Evolutionary conservation across 2,113 vertebrate species (phyloP), one percentile per base, ranked within the genome.

Genomic region (Osmerus mordax): DNA sequence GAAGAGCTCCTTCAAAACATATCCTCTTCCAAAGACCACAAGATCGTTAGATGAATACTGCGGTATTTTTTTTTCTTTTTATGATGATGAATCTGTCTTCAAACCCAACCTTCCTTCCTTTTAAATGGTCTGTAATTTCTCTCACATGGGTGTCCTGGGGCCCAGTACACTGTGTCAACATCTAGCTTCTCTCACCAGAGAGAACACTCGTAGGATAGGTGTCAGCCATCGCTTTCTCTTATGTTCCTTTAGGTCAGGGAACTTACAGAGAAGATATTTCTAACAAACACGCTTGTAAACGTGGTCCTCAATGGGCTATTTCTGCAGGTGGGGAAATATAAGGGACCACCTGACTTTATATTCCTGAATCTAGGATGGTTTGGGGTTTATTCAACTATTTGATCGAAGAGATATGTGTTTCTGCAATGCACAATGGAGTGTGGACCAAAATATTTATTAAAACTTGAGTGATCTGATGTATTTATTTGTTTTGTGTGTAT

Each of bases 21-120:
- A 62, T 86, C 75, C 16, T 76, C 63, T 83, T 86, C 78, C 83
- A 86, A 81, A 85, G 73, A 75, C 47, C 36, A 69, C 25, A 25
- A 19, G 55, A 56, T 56, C 3, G 15, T 56, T 56, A 8, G 15
- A 18, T 18, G 15, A 19, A 56, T n/a, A 19, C n/a, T n/a, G 3
- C 9, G 55, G 55, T n/a, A 19, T n/a, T 18, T 18, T 56, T 1
- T 11, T 14, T 55, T 47, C 41, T 47, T 47, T 47, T 47, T 47
- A 47, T 47, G 41, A 47, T 5, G 32, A 36, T 36, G 32, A 18
- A 56, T n/a, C 15, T 56, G 15, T 56, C 55, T 56, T 56, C 16
- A 56, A 47, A 47, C 41, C 41, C 41, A 47, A 47, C 41, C 41
- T 47, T 47, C 2, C 41, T 12, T 47, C 7, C 41, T 47, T 47